Base-by-base conservation (phyloP, 2,797 vertebrate species). In the Delichon dasypus region DNA sequence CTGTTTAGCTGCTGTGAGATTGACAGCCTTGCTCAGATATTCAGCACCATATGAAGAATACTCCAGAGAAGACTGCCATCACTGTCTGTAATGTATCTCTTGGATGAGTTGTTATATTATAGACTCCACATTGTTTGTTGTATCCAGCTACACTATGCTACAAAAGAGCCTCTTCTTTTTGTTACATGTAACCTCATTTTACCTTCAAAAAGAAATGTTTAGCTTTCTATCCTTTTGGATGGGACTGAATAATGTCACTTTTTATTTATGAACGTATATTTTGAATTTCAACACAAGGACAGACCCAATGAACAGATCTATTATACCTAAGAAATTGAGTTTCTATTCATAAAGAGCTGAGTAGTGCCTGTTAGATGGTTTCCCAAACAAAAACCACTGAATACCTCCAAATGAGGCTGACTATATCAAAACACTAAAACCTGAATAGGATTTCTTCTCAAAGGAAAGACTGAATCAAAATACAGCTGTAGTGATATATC, bases 391-490 rank as follows among this genome's bases (percentile, higher is more conserved):
- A 93, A 91, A 70, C 10, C 70, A 58, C 80, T 97, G 97, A 97
- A 98, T 97, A 78, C 94, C 53, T 95, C 93, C 90, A 95, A 97
- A 97, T 97, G 95, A 96, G 65, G 81, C 80, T 91, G 84, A 96
- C 93, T 79, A 38, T 97, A 95, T 97, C 96, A 97, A 97, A 96
- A 97, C 96, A 97, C 94, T 95, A 89, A 97, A 97, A 96, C 92
- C 92, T 97, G 97, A 98, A 97, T 97, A 97, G 96, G 53, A 93
- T 97, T 97, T 94, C 67, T 97, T 92, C 87, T 97, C 84, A 95
- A 94, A 94, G 95, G 93, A 96, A 97, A 96, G 93, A 97, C 94
- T 97, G 97, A 98, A 97, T 98, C 97, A 96, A 97, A 97, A 89
- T 94, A 85, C 65, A 87, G 88, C 93, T 96, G 92, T 92, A 94